These are phyloP conservation scores for Pseudorhombus dupliciocellatus DNA, from an alignment of 2,113 vertebrate species.

Conservation along the genomic window DNA sequence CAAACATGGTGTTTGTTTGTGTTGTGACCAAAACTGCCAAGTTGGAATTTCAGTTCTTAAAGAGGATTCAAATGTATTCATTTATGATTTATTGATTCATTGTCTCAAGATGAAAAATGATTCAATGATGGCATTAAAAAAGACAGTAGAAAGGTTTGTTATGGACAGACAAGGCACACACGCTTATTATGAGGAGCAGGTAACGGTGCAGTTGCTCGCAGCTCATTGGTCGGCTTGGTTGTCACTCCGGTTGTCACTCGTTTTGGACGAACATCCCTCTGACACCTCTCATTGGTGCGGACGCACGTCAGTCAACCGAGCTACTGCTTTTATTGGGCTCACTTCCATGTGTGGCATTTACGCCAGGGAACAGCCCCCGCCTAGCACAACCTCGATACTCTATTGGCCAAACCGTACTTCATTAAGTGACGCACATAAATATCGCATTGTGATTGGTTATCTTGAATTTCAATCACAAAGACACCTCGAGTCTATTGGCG, in stretches of 20 bases:
- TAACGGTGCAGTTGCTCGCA: not conserved
- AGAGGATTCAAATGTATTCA: too few relatives aligned
- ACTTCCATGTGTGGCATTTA: not conserved
- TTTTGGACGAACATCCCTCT: slow-evolving; percentile 27
- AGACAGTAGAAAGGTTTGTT: too few relatives aligned
- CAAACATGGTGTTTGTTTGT: too few relatives aligned
- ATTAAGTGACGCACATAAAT: slow-evolving; percentile 4
- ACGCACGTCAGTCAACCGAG: slow-evolving; percentile 59
- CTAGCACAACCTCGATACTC: slow-evolving; percentile 14
- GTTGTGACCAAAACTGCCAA: too few relatives aligned
- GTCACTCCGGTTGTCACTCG: slow-evolving; percentile 46
- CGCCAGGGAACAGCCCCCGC: slow-evolving; percentile 36
- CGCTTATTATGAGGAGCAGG: too few relatives aligned
- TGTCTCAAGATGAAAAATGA: too few relatives aligned
- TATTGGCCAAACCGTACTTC: slow-evolving; percentile 64
- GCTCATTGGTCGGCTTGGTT: slow-evolving; percentile 58
- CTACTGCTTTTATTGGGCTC: slow-evolving; percentile 52
- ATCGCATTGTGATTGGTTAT: not conserved
- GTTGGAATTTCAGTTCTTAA: too few relatives aligned
- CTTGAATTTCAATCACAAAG: slow-evolving; percentile 60
- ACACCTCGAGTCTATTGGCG: slow-evolving; percentile 48
- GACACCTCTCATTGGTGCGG: slow-evolving; percentile 62
- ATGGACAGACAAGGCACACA: too few relatives aligned
- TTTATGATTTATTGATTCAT: too few relatives aligned
- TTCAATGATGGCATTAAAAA: too few relatives aligned